Evolutionary conservation across 2,113 vertebrate genomes (phyloP).

Genomic region (Menura novaehollandiae): DNA sequence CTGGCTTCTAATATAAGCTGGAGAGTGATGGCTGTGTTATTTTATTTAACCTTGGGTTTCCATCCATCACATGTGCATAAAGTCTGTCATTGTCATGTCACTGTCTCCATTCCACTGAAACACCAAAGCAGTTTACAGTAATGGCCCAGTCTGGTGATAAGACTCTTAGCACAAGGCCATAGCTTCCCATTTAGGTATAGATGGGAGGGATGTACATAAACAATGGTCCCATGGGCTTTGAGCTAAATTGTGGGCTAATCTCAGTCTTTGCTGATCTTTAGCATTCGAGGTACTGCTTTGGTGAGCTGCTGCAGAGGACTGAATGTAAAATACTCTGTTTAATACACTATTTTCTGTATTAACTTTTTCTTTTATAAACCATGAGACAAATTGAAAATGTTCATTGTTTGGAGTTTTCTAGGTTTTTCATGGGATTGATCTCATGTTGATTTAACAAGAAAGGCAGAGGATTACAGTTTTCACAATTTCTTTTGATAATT

Average conservation of each 20-base stretch:
- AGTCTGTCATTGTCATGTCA: not conserved
- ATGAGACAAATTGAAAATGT: not conserved
- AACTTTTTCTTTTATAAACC: not conserved
- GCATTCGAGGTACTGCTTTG: not conserved
- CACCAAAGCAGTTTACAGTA: not conserved
- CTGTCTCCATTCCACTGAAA: not conserved
- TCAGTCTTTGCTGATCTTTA: not conserved
- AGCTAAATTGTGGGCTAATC: not conserved
- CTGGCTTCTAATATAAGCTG: not conserved
- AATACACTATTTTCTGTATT: not conserved
- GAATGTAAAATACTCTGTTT: not conserved
- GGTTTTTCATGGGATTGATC: not conserved
- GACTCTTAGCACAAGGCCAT: not conserved
- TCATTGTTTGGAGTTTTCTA: not conserved
- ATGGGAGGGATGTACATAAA: not conserved
- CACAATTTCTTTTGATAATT: not conserved
- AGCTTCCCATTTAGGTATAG: not conserved
- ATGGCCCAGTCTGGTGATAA: not conserved
- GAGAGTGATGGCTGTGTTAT: not conserved
- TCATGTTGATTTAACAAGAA: not conserved
- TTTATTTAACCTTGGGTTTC: not conserved
- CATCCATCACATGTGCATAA: slow-evolving; percentile 1
- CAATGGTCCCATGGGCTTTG: not conserved
- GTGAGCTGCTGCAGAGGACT: not conserved
- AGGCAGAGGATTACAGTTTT: not conserved